A percentile compares a stretch with the other conserved stretches of the same genome.
Conservation (phyloP, 1,140 invertebrate genomes). For the Heliconius eleuchia region DNA sequence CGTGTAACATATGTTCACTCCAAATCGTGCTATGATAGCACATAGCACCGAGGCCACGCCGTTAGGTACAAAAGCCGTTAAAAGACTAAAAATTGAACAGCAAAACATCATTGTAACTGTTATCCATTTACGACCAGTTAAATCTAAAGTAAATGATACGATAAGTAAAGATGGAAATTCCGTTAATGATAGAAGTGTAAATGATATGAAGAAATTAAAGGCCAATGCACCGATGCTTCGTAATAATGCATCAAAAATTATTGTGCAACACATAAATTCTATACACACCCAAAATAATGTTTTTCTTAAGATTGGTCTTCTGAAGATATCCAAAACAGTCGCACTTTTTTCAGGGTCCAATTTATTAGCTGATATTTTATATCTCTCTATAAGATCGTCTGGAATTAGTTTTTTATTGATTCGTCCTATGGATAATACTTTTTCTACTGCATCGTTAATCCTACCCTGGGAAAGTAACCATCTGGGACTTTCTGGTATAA, state of each 20-base stretch:
- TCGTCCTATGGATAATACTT: conserved; percentile 70
- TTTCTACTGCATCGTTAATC: conserved; percentile 84
- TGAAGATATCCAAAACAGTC: conserved; percentile 51
- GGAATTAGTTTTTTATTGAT: conserved; percentile 62
- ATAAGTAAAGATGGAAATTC: conserved; percentile 65
- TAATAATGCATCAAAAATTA: conserved; percentile 61
- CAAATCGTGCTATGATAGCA: conserved; percentile 60
- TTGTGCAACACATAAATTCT: conserved; percentile 57
- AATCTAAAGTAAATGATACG: conserved; percentile 63
- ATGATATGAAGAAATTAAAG: conserved; percentile 67
- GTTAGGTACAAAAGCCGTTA: conserved; percentile 49
- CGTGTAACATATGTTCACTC: conserved; percentile 58
- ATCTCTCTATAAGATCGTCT: conserved; percentile 54
- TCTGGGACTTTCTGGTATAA: conserved; percentile 88
- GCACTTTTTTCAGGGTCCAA: conserved; percentile 42
- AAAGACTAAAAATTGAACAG: conserved; percentile 56
- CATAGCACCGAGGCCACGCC: conserved; percentile 58
- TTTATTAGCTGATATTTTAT: conserved; percentile 48
- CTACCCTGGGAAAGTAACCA: conserved; percentile 86
- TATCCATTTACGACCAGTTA: conserved; percentile 62
- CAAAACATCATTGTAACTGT: conserved; percentile 42
- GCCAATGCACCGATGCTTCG: conserved; percentile 58
- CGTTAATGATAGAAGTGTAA: conserved; percentile 61
- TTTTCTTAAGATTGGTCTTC: conserved; percentile 50
- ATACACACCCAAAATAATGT: conserved; percentile 59